Percentiles rank a stretch among this genome's conserved stretches.
phyloP scores from a whole-genome alignment of 2,113 vertebrate species.

The Ovibos moschatus region DNA sequence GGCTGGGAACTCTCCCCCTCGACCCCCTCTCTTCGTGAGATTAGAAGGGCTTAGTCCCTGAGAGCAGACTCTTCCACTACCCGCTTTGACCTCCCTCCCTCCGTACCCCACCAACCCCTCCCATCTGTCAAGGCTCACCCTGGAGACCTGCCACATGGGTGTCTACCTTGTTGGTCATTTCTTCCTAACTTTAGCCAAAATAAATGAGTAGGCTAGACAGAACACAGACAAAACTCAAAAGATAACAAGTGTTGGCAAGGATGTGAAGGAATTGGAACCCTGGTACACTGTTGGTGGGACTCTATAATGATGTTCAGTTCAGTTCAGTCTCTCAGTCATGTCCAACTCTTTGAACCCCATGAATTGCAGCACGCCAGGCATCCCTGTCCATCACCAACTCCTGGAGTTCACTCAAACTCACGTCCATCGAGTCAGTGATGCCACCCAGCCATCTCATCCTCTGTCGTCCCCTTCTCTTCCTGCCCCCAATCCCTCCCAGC shows the following conservation, averaged over 20 bases:
- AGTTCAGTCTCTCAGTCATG: too few relatives aligned
- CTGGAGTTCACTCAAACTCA: too few relatives aligned
- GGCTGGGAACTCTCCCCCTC: background rate
- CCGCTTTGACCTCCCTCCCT: background rate
- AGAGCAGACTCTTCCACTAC: background rate
- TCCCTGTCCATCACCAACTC: too few relatives aligned
- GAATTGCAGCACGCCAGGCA: rapidly evolving
- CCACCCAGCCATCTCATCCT: too few relatives aligned
- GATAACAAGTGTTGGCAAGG: background rate
- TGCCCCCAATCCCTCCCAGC: too few relatives aligned
- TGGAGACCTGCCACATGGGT: background rate
- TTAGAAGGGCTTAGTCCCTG: background rate
- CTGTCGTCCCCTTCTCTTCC: too few relatives aligned
- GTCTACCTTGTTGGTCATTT: background rate
- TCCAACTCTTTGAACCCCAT: too few relatives aligned
- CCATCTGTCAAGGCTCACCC: background rate
- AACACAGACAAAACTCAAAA: background rate
- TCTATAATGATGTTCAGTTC: background rate
- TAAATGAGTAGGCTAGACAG: background rate
- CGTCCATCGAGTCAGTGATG: rapidly evolving
- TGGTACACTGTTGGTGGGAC: background rate
- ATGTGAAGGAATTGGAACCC: background rate
- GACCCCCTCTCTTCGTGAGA: background rate
- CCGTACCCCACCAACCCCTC: background rate
- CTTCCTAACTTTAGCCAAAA: background rate